phyloP scores from a whole-genome alignment of 2,888 invertebrate genomes.

The Cheilosia impressa region DNA sequence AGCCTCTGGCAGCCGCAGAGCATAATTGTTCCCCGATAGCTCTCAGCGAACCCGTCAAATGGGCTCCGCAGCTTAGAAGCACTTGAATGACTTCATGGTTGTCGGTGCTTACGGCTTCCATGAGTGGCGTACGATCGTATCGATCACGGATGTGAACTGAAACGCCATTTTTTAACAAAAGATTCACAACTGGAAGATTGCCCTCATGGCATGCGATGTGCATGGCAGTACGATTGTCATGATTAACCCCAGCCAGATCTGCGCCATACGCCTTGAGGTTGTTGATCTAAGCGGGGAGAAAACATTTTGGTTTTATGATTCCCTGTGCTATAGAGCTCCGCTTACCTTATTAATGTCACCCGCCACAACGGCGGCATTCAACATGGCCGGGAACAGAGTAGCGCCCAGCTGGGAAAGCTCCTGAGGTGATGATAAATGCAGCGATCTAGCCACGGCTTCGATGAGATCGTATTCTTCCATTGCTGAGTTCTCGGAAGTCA shows the following conservation, averaged over 20 bases:
- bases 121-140: constrained; percentile 88
- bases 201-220: constrained; percentile 92
- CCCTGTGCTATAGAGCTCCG: constrained; percentile 49
- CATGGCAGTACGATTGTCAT: constrained; percentile 90
- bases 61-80: constrained; percentile 90
- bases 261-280: constrained; percentile 86
- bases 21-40: constrained; percentile 88
- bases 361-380: constrained; percentile 87
- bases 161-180: constrained; percentile 90
- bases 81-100: constrained; percentile 87
- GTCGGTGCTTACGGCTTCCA: constrained; percentile 88
- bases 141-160: constrained; percentile 91
- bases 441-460: constrained; percentile 86
- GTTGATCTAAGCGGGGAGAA: constrained; percentile 77
- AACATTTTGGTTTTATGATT: neutral
- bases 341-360: constrained; percentile 85
- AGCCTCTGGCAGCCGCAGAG: constrained; percentile 87
- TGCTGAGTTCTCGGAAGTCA: constrained; percentile 85
- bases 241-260: constrained; percentile 89
- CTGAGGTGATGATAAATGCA: constrained; percentile 85
- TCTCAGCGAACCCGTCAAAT: constrained; percentile 86
- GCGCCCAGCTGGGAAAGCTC: constrained; percentile 85
- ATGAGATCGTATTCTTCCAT: constrained; percentile 85
- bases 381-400: constrained; percentile 89
- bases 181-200: constrained; percentile 87